phyloP scores from a whole-genome alignment of 2,888 invertebrate species.

The Amphipoea lucens region DNA sequence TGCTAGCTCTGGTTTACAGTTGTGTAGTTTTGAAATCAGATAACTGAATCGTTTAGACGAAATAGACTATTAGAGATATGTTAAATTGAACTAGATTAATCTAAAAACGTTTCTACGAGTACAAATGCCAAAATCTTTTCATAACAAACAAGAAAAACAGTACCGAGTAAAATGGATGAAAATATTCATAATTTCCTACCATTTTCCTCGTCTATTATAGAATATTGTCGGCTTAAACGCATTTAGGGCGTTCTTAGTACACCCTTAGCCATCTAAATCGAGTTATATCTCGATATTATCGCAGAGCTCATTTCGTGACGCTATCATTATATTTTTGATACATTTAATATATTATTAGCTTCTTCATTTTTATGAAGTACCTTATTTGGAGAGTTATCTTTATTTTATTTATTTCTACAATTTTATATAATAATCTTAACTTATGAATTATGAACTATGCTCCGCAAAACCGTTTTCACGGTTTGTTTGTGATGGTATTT shows the following conservation, averaged over 20 bases:
- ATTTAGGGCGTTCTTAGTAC: conserved; percentile 41
- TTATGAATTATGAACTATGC: too few relatives aligned
- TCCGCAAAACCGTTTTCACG: too few relatives aligned
- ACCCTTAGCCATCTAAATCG: conserved; percentile 53
- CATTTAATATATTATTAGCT: conserved; percentile 45
- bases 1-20: not conserved
- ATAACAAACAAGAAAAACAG: not conserved
- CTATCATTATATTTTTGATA: conserved; percentile 38
- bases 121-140: not conserved
- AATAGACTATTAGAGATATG: not conserved
- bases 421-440: too few relatives aligned
- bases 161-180: not conserved
- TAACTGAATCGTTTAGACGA: not conserved
- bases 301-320: conserved; percentile 31
- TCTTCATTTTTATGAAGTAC: conserved; percentile 15
- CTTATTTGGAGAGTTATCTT: conserved; percentile 5
- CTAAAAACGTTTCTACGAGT: not conserved
- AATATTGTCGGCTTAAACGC: conserved; percentile 42
- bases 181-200: conserved; percentile 2
- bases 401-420: too few relatives aligned
- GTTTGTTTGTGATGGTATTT: conserved; percentile 4
- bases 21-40: not conserved
- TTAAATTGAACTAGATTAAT: not conserved
- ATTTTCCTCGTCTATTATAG: conserved; percentile 20
- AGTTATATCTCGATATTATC: conserved; percentile 50